Evolutionary conservation across 2,888 invertebrate species (phyloP), one percentile per base, ranked within the genome.

Genomic region (Xanthostigma xanthostigma): DNA sequence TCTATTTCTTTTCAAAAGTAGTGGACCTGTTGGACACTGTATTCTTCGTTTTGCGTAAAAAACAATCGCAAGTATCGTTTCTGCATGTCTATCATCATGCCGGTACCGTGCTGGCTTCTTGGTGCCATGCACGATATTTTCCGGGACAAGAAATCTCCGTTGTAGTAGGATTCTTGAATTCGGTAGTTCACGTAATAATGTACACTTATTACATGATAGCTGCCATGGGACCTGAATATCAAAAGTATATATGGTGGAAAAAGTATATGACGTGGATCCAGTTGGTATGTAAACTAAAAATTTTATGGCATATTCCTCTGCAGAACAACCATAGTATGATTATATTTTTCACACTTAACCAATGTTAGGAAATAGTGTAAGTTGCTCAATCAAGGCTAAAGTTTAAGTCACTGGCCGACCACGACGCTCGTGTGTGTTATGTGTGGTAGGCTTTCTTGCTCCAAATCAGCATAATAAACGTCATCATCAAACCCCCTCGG

Each of bases 21-120:
- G 72, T 84, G 2, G 88, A 88, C 60, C 72, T 88, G 0, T 61
- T 87, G 50, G 88, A 88, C 60, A 88, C 87, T 0, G 76, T 89
- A 17, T 93, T 94, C 70, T 93, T 93, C 62, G 87, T 93, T 8
- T 65, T 93, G 57, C 76, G 93, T 44, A 93, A 93, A 67, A 93
- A 93, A 66, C 82, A 87, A 58, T 81, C 80, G 48, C 93, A 93
- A 67, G 83, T 93, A 27, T 81, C 89, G 0, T 86, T 88, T 62
- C 74, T 94, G 13, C 93, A 93, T 61, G 80, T 93, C 11, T 92
- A 91, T 61, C 93, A 93, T 65, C 93, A 93, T 63, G 74, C 81
- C 2, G 72, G 83, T 62, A 87, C 85, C 69, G 89, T 84, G 27
- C 67, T 86, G 51, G 79, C 84, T 63, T 80, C 81, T 1, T 89